These are phyloP conservation scores for Babylonia areolata DNA, from an alignment of 1,140 invertebrate genomes.

Conservation along the genomic window DNA sequence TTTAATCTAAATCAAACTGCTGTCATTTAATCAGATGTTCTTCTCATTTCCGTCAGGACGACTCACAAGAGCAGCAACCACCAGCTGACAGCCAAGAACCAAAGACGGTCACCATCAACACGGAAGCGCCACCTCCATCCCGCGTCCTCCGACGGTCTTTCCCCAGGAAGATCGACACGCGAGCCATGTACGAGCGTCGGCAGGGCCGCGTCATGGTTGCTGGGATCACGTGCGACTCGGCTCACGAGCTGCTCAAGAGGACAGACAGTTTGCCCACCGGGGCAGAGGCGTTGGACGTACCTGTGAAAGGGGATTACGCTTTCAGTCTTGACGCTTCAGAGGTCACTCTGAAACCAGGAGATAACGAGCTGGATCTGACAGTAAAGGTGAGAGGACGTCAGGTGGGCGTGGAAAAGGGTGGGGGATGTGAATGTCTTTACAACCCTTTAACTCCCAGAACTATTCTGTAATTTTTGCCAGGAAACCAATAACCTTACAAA, in stretches of 20 bases:
- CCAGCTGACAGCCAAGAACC: not conserved
- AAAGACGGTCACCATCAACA: not conserved
- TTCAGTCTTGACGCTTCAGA: conserved; percentile 31
- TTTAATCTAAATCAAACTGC: no score
- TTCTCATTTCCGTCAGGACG: not conserved
- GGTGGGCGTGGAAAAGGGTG: no score
- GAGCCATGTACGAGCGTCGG: conserved; percentile 85
- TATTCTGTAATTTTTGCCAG: no score
- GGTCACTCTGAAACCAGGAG: conserved; percentile 55
- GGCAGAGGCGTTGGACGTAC: not conserved
- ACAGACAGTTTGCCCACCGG: conserved; percentile 74
- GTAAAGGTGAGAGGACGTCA: conserved; percentile 39
- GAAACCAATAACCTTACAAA: no score
- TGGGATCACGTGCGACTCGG: conserved; percentile 72
- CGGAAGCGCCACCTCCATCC: not conserved
- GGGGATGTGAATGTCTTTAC: no score
- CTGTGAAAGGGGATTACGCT: conserved; percentile 46
- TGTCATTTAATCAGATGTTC: not conserved
- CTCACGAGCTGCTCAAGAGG: conserved; percentile 66
- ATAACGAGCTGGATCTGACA: conserved; percentile 52
- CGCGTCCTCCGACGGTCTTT: conserved; percentile 46
- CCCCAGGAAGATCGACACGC: conserved; percentile 80
- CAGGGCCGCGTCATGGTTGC: conserved; percentile 80
- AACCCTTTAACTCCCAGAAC: no score
- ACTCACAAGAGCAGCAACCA: not conserved